A percentile compares a stretch with the other conserved stretches of the same genome.
These are phyloP conservation scores for Pelodytes ibericus DNA, from an alignment of 2,797 vertebrate species.

Conservation along the genomic window DNA sequence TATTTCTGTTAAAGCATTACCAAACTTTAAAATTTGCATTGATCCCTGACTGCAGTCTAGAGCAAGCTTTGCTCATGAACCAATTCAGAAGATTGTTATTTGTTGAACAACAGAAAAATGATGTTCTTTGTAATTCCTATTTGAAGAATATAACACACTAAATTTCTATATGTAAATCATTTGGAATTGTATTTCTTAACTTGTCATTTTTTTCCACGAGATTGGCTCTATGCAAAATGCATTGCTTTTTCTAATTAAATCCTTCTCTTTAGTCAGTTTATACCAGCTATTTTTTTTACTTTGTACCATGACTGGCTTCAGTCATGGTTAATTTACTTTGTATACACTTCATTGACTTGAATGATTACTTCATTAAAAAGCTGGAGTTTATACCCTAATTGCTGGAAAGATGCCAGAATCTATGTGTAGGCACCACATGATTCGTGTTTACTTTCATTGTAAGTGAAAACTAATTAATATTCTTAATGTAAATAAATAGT, in stretches of 20 bases:
- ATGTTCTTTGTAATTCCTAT: no score
- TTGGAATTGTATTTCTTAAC: background rate
- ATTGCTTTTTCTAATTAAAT: background rate
- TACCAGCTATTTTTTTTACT: background rate
- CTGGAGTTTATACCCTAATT: background rate
- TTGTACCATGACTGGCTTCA: background rate
- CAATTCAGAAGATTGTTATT: no score
- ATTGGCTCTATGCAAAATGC: background rate
- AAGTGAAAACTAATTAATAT: background rate
- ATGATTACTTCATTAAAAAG: constrained; percentile 4
- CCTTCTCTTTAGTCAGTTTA: background rate
- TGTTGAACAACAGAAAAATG: no score
- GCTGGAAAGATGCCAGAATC: background rate
- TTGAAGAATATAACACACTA: background rate
- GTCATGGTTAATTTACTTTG: constrained; percentile 7
- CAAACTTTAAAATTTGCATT: no score
- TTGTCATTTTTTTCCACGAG: background rate
- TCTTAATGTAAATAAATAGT: background rate
- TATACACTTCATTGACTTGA: constrained; percentile 2
- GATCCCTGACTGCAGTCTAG: no score
- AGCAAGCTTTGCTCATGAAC: no score
- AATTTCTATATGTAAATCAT: background rate
- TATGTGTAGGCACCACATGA: background rate
- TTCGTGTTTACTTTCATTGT: background rate
- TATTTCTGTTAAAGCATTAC: no score